Percentiles rank a stretch among this genome's conserved stretches.
phyloP scores from a whole-genome alignment of 2,797 vertebrate species.

The Vipera ursinii region DNA sequence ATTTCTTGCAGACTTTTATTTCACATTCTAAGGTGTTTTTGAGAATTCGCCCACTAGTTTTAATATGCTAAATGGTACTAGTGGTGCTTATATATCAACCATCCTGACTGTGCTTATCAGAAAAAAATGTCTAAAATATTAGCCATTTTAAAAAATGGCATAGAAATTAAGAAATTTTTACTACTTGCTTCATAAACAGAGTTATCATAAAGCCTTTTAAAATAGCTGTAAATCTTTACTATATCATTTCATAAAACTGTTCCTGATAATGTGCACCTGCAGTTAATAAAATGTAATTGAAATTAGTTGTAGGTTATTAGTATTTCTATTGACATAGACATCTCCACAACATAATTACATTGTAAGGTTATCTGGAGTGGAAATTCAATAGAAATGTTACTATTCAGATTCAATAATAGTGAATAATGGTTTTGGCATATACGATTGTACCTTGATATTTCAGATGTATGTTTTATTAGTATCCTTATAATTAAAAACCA shows the following conservation, averaged over 20 bases:
- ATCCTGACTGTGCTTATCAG: constrained; percentile 21
- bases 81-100: constrained; percentile 6
- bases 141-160: constrained; percentile 27
- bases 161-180: constrained; percentile 45
- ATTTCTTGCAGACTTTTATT: constrained; percentile 21
- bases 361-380: constrained; percentile 60
- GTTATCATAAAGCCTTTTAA: constrained; percentile 52
- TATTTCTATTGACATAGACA: constrained; percentile 52
- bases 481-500: constrained; percentile 53
- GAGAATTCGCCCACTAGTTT: constrained; percentile 22
- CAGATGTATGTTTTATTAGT: constrained; percentile 53
- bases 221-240: constrained; percentile 47
- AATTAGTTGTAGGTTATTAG: constrained; percentile 52
- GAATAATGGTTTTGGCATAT: constrained; percentile 52
- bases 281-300: constrained; percentile 61
- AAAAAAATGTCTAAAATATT: constrained; percentile 34
- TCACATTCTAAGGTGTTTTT: constrained; percentile 13
- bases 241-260: constrained; percentile 54
- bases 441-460: constrained; percentile 49
- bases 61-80: not conserved
- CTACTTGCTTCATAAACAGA: constrained; percentile 51
- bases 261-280: constrained; percentile 52
- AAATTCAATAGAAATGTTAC: constrained; percentile 62
- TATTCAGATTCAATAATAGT: constrained; percentile 64
- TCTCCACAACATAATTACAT: constrained; percentile 60